phyloP scores from a whole-genome alignment of 2,113 vertebrate genomes.

The Aix galericulata region DNA sequence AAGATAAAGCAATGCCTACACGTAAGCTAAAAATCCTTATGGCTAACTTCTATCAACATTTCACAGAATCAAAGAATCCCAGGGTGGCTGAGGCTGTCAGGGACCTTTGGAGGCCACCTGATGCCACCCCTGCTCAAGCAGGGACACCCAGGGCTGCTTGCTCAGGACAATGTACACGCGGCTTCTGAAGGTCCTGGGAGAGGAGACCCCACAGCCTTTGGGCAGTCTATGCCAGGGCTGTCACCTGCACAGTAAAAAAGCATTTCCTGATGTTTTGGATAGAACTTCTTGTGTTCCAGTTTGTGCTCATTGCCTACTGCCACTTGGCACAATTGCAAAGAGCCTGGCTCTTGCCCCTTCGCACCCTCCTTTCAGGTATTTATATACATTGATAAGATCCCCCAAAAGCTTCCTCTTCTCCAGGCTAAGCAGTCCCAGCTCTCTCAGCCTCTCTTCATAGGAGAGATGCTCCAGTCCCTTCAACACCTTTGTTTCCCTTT shows the following conservation, averaged over 20 bases:
- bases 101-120: not conserved
- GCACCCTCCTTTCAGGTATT: not conserved
- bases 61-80: not conserved
- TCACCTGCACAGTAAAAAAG: not conserved
- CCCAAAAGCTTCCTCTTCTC: not conserved
- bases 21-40: not conserved
- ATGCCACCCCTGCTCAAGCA: not conserved
- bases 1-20: not conserved
- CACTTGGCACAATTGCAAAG: not conserved
- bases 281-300: not conserved
- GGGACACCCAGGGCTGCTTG: not conserved
- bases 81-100: not conserved
- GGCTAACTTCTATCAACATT: not conserved
- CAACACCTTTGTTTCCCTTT: not conserved
- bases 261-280: not conserved
- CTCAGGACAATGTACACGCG: not conserved
- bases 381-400: not conserved
- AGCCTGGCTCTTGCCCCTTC: not conserved
- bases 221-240: not conserved
- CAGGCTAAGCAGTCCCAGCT: not conserved
- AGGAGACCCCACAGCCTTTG: not conserved
- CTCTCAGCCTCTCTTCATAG: not conserved
- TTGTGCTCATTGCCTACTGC: not conserved
- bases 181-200: not conserved
- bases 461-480: not conserved